Percentiles rank a stretch among this genome's conserved stretches.
Evolutionary conservation across 2,888 invertebrate genomes (phyloP).

Genomic region (Nymphalis urticae): DNA sequence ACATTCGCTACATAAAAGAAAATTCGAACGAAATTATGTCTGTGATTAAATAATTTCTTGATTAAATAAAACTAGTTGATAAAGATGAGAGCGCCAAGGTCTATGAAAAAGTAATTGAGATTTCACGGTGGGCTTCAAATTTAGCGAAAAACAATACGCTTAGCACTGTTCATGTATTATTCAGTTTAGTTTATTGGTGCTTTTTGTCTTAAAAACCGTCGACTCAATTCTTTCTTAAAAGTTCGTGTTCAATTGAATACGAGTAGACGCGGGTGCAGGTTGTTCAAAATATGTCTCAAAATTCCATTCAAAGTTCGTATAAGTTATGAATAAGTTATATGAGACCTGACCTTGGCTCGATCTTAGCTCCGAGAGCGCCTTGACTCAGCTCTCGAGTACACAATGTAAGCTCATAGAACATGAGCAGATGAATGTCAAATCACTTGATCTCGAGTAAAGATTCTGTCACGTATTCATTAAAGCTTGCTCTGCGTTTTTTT

Average conservation of each 20-base stretch:
- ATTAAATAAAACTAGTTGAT: too few relatives aligned
- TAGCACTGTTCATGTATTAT: too few relatives aligned
- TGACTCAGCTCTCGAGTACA: slow-evolving; percentile 8
- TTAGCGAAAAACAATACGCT: too few relatives aligned
- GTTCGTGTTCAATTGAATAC: too few relatives aligned
- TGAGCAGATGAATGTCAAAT: slow-evolving; percentile 26
- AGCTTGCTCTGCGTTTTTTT: too few relatives aligned
- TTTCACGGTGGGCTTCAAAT: too few relatives aligned
- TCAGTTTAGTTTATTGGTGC: too few relatives aligned
- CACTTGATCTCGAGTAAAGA: slow-evolving; percentile 12
- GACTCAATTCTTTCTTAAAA: too few relatives aligned
- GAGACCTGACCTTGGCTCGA: slow-evolving; percentile 22
- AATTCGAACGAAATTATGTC: neutral
- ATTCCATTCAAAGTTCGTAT: slow-evolving; percentile 6
- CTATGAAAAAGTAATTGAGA: too few relatives aligned
- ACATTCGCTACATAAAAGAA: slow-evolving; percentile 2
- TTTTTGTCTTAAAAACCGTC: too few relatives aligned
- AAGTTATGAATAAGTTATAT: slow-evolving; percentile 24
- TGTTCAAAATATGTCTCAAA: slow-evolving; percentile 8
- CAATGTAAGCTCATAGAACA: slow-evolving; percentile 13
- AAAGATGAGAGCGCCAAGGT: too few relatives aligned
- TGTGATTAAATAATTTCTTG: neutral
- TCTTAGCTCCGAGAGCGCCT: slow-evolving; percentile 8
- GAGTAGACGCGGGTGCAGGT: neutral
- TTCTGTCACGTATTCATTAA: neutral